Evolutionary conservation across 2,888 invertebrate genomes (phyloP), one percentile per base, ranked within the genome.

Genomic region (Syrphus vitripennis): DNA sequence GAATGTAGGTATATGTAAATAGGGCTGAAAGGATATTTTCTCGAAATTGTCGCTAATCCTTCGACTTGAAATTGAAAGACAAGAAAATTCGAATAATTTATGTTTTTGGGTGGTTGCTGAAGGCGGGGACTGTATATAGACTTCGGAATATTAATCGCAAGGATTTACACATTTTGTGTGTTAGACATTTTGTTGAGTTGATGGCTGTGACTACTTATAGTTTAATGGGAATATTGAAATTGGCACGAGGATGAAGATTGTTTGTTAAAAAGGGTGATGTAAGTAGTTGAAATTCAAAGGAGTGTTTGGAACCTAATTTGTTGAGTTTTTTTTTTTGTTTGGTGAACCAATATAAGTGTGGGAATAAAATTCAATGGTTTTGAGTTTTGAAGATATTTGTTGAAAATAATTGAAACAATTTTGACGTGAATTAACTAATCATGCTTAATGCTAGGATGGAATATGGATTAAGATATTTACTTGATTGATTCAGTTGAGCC

Each of bases 1-100:
- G 4, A 26, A 9, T 34, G 59, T 42, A 16, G 10, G 2, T 4
- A 29, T 24, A 10, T 10, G 12, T n/a, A 12, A n/a, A n/a, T 10
- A 21, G 55, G 31, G 34, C 21, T 67, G 50, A 67, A 72, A 71
- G 65, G 67, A 55, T 42, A 76, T 71, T 78, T 16, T 55, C 6
- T 34, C 6, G 4, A 10, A 48, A 74, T 74, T 48, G 82, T 83
- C 80, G 76, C 82, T 82, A 86, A 86, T 82, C 86, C 81, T 57
- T 70, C n/a, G 82, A 50, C 82, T 82, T 74, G n/a, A 78, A 63
- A 67, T 34, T 63, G 50, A 69, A 69, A 75, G 83, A 79, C 86
- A 86, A 65, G 72, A 67, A 76, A 72, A 80, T 71, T 16, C 70
- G 70, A 86, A 81, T 86, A 78, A 82, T 77, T 86, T 76, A 81